phyloP scores from a whole-genome alignment of 1,140 invertebrate genomes.

The Aphelinus atriplicis region DNA sequence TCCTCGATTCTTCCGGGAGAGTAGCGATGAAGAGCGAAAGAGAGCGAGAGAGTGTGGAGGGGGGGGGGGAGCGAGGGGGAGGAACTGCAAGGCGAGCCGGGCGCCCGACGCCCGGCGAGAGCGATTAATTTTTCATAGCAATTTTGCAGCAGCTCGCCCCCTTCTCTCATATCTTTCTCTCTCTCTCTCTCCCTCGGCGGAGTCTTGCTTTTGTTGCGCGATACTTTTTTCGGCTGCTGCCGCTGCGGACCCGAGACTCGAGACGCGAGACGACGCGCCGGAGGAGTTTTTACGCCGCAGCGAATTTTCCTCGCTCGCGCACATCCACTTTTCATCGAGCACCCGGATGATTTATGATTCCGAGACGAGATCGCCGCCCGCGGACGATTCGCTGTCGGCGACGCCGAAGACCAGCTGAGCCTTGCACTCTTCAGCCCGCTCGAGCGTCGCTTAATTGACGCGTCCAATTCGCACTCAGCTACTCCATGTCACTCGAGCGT shows the following conservation, averaged over 20 bases:
- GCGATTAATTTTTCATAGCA: conserved; percentile 27
- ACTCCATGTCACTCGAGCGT: too few relatives aligned
- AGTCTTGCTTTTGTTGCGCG: conserved; percentile 13
- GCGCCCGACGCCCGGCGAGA: not conserved
- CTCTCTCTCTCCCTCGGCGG: conserved; percentile 1
- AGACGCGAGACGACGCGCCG: too few relatives aligned
- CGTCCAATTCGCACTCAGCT: not conserved
- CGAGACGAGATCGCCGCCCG: conserved; percentile 24
- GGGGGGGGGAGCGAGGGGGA: too few relatives aligned
- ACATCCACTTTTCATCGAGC: conserved; percentile 50
- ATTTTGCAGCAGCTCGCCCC: conserved; percentile 25
- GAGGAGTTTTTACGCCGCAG: not conserved
- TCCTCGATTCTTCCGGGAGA: not conserved
- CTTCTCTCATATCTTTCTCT: conserved; percentile 10
- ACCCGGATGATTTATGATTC: conserved; percentile 52
- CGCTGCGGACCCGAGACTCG: not conserved
- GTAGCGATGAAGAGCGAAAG: too few relatives aligned
- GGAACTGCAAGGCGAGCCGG: too few relatives aligned
- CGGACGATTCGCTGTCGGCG: not conserved
- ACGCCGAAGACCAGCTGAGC: not conserved
- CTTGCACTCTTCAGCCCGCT: conserved; percentile 35
- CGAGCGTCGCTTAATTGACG: conserved; percentile 20
- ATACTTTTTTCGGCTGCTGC: conserved; percentile 19
- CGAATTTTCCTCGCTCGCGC: conserved; percentile 33
- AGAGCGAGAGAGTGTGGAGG: too few relatives aligned